Evolutionary conservation across 2,113 vertebrate species (phyloP), one percentile per base, ranked within the genome.

Genomic region (Pao palembangensis): DNA sequence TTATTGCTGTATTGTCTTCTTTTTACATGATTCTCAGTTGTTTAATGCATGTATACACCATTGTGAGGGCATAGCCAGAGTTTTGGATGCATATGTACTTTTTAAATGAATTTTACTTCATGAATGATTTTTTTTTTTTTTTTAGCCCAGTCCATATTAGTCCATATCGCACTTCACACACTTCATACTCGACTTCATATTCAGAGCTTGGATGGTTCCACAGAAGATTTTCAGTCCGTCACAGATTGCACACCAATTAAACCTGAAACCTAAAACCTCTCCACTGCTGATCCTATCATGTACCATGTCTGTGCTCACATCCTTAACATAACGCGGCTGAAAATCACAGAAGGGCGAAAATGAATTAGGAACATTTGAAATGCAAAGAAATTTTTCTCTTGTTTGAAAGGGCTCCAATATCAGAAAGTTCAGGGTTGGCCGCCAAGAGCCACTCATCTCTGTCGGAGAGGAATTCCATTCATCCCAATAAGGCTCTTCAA

Each of bases 381-480:
- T 83, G 80, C 75, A 85, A 85, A 80, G 78, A 78, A 85, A 77
- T 55, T 67, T 62, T 34, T 72, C 28, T 77, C 73, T 72, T 81
- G 76, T 87, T 86, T 88, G 78, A 89, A 87, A 85, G 82, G 15
- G 61, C 73, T 7, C 70, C 64, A 64, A 63, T 75, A 80, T 88
- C 76, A 73, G 65, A 82, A 63, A 62, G 67, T 83, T 76, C 51
- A 42, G 64, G 64, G 66, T 55, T 76, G 61, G 76, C 50, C 61
- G 50, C 63, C 57, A 71, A 67, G 68, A 69, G 84, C 63, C 61
- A 61, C 80, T 85, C 73, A 76, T 87, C 87, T 82, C 63, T 80
- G 85, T 84, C 72, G 56, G 69, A 80, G 69, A 86, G 80, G 79
- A 84, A 85, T 86, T 88, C 72, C 86, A 87, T 87, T 91, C 86